These are phyloP conservation scores for Pangasianodon hypophthalmus DNA, from an alignment of 2,113 vertebrate species.

Conservation along the genomic window DNA sequence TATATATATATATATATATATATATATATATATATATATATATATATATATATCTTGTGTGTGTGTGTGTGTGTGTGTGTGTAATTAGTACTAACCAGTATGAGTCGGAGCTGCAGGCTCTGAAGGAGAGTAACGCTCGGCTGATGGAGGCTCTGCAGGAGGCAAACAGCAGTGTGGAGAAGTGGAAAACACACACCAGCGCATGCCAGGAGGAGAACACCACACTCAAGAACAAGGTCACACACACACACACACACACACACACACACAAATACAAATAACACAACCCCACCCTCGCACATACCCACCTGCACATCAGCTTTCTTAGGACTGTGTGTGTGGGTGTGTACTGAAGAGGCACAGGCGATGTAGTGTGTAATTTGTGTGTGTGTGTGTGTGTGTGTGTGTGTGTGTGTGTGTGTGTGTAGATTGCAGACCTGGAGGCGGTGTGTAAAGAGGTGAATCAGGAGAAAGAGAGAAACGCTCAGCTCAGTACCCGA, in stretches of 20 bases:
- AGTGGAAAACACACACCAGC: conserved; percentile 89
- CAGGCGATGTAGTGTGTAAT: neutral
- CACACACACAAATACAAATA: neutral
- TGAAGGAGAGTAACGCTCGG: conserved; percentile 88
- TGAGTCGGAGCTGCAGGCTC: conserved; percentile 90
- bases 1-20: too few relatives aligned
- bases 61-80: conserved; percentile 45
- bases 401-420: conserved; percentile 49
- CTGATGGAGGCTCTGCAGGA: conserved; percentile 87
- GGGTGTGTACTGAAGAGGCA: conserved; percentile 10
- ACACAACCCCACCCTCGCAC: neutral
- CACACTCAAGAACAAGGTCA: conserved; percentile 82
- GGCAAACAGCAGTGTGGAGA: conserved; percentile 86
- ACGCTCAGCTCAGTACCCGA: conserved; percentile 77
- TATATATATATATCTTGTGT: too few relatives aligned
- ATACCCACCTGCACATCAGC: neutral
- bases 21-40: too few relatives aligned
- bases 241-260: neutral
- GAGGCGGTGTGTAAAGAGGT: conserved; percentile 87
- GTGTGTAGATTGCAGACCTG: conserved; percentile 83
- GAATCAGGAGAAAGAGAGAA: conserved; percentile 86
- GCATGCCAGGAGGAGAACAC: conserved; percentile 90
- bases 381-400: conserved; percentile 27
- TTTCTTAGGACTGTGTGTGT: conserved; percentile 11
- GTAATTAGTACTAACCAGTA: conserved; percentile 85